These are phyloP conservation scores for Indicator indicator DNA, from an alignment of 2,113 vertebrate genomes.

Conservation along the genomic window DNA sequence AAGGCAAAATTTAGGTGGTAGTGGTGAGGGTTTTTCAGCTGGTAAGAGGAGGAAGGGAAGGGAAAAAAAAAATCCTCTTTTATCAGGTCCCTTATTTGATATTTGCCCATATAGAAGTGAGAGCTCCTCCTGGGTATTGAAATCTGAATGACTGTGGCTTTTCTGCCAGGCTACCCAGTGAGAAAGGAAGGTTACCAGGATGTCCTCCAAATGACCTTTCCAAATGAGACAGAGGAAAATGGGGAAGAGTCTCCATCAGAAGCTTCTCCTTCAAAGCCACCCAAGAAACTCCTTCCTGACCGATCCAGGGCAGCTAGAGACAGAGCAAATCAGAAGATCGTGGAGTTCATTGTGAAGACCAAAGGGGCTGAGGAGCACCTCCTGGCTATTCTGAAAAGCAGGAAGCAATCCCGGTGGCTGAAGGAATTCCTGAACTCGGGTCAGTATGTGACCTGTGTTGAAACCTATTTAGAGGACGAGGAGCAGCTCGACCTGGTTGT, in stretches of 20 bases:
- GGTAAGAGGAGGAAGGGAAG: not conserved
- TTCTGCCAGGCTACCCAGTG: slow-evolving; percentile 83
- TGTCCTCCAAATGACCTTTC: slow-evolving; percentile 73
- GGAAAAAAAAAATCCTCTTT: not conserved
- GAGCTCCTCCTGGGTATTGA: too few relatives aligned
- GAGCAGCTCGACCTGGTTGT: slow-evolving; percentile 87
- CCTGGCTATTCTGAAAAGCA: slow-evolving; percentile 82
- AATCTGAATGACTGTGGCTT: not conserved
- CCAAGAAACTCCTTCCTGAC: slow-evolving; percentile 88
- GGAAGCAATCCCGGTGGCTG: slow-evolving; percentile 86
- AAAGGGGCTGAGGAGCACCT: slow-evolving; percentile 85
- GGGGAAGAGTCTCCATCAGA: not conserved
- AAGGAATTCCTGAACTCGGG: slow-evolving; percentile 77
- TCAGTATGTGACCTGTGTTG: slow-evolving; percentile 71
- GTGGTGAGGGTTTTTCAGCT: not conserved
- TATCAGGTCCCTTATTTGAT: not conserved
- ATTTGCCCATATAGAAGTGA: fast-evolving
- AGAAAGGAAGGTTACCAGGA: slow-evolving; percentile 75
- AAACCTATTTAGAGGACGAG: slow-evolving; percentile 91
- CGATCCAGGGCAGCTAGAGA: slow-evolving; percentile 86
- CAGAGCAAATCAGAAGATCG: slow-evolving; percentile 87
- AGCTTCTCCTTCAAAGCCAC: slow-evolving; percentile 38
- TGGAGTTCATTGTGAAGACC: slow-evolving; percentile 88
- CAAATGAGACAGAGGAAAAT: slow-evolving; percentile 41
- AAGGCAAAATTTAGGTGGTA: too few relatives aligned